Evolutionary conservation across 2,797 vertebrate species (phyloP).

Genomic region (Harpagifer antarcticus): DNA sequence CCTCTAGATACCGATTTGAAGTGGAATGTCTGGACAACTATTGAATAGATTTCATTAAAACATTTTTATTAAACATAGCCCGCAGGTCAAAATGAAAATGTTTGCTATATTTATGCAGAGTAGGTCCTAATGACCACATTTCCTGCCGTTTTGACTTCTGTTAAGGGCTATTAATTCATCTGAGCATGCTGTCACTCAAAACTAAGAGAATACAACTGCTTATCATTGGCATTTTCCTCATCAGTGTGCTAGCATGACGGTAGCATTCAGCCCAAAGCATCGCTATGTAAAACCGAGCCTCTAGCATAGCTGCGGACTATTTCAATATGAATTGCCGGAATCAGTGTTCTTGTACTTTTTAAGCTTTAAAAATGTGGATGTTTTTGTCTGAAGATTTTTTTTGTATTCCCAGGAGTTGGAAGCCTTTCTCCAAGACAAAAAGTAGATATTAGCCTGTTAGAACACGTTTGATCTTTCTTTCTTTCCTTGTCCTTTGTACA

Average conservation of each 20-base stretch:
- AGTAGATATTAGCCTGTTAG: conserved; percentile 41
- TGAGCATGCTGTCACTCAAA: neutral
- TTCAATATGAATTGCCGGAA: neutral
- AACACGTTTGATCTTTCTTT: conserved; percentile 17
- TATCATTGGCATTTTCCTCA: neutral
- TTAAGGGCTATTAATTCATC: no score
- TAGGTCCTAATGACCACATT: neutral
- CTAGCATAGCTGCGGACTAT: neutral
- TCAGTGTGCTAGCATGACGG: neutral
- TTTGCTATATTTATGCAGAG: neutral
- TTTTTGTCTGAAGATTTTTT: neutral
- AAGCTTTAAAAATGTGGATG: neutral
- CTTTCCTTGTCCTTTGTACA: conserved; percentile 5
- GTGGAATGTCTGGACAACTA: neutral
- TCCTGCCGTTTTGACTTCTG: neutral
- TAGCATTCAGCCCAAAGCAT: neutral
- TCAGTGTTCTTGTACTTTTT: neutral
- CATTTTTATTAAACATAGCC: neutral
- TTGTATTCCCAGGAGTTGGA: neutral
- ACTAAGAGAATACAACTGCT: neutral
- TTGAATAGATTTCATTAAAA: neutral
- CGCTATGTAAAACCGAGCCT: neutral
- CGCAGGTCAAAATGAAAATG: no score
- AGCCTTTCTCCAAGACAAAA: conserved; percentile 16
- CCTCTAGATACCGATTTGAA: no score